phyloP scores from a whole-genome alignment of 2,888 invertebrate genomes.

The Cataglyphis livida region DNA sequence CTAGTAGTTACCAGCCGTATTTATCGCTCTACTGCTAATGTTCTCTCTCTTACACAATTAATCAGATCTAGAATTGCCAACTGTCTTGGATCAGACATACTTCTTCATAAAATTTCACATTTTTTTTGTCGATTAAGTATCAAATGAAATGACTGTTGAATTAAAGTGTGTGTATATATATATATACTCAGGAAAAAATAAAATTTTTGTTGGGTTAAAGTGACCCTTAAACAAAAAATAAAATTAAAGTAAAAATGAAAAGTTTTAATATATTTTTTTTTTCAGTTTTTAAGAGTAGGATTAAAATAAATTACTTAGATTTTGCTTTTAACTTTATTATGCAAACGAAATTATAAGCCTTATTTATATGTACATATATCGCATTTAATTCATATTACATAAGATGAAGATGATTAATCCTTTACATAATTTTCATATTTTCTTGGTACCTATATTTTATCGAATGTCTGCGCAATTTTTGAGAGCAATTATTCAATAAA shows the following conservation, averaged over 20 bases:
- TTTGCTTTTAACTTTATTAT: constrained; percentile 31
- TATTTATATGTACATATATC: constrained; percentile 36
- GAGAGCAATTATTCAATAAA: not conserved
- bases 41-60: constrained; percentile 17
- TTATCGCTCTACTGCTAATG: constrained; percentile 20
- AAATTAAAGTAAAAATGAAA: not conserved
- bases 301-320: not conserved
- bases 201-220: not conserved
- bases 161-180: not conserved
- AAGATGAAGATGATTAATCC: constrained; percentile 1
- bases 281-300: not conserved
- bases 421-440: not conserved
- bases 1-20: constrained; percentile 23
- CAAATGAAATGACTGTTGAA: not conserved
- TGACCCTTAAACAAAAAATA: not conserved
- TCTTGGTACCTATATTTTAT: not conserved
- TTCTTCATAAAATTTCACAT: not conserved
- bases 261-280: not conserved
- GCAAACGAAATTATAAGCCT: constrained; percentile 23
- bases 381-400: not conserved
- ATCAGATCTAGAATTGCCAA: constrained; percentile 10
- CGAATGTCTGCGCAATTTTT: not conserved
- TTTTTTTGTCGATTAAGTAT: not conserved
- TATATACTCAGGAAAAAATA: not conserved
- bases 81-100: not conserved